Evolutionary conservation across 2,888 invertebrate species (phyloP).

Genomic region (Crossocerus cetratus): DNA sequence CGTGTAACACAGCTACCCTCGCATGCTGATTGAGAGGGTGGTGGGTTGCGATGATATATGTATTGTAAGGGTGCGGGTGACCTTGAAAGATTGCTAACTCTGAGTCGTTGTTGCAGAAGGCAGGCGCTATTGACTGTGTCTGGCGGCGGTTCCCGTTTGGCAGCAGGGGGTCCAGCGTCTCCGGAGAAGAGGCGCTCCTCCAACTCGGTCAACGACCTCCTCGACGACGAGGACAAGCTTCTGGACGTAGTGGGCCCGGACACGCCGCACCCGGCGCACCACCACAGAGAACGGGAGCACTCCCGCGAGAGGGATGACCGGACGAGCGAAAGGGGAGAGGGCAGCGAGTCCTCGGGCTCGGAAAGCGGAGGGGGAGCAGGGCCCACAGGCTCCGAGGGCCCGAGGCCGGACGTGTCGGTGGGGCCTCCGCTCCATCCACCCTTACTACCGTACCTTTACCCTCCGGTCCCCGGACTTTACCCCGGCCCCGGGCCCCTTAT

Average conservation of each 20-base stretch:
- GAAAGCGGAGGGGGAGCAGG: conserved; percentile 80
- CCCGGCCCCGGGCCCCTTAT: conserved; percentile 84
- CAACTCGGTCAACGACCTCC: conserved; percentile 72
- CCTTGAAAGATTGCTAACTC: conserved; percentile 70
- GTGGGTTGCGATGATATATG: too few species aligned
- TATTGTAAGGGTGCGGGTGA: not conserved
- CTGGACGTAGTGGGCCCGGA: conserved; percentile 94
- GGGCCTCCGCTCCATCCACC: conserved; percentile 96
- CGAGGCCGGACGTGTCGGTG: conserved; percentile 94
- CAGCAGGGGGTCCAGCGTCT: conserved; percentile 72
- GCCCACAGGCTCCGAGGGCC: conserved; percentile 80
- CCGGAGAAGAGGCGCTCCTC: conserved; percentile 73
- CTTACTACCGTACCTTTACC: conserved; percentile 94
- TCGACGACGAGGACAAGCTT: conserved; percentile 89
- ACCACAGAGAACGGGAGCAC: conserved; percentile 71
- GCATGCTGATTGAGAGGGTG: too few species aligned
- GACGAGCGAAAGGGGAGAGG: conserved; percentile 73
- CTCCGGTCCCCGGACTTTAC: conserved; percentile 87
- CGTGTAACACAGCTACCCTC: too few species aligned
- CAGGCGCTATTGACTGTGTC: conserved; percentile 77
- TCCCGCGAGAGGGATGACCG: conserved; percentile 73
- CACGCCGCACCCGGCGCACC: conserved; percentile 84
- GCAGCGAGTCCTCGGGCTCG: conserved; percentile 75
- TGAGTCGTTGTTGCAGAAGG: conserved; percentile 76
- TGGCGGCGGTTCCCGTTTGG: conserved; percentile 73